These are phyloP conservation scores for Bubo bubo DNA, from an alignment of 2,113 vertebrate genomes.

Conservation along the genomic window DNA sequence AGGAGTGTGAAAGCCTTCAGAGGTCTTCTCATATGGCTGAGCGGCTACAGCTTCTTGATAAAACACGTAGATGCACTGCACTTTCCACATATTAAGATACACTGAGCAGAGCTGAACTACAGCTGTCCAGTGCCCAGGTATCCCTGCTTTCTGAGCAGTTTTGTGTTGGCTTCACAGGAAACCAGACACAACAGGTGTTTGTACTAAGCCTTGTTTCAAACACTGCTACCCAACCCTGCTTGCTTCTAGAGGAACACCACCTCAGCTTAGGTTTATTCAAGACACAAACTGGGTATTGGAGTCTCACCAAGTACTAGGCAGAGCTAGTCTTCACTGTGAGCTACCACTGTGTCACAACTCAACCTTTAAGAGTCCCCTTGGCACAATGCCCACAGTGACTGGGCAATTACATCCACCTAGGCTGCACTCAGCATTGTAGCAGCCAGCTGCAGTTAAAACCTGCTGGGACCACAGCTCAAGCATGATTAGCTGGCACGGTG, in stretches of 20 bases:
- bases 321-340: neutral
- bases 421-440: neutral
- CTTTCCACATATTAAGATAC: neutral
- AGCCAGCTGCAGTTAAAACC: constrained; percentile 51
- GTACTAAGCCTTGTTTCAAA: neutral
- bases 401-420: constrained; percentile 16
- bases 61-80: fast-evolving
- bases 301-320: fast-evolving
- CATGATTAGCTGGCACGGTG: neutral
- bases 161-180: neutral
- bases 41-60: neutral
- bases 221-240: neutral
- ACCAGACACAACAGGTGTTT: neutral
- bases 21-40: neutral
- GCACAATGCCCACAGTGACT: neutral
- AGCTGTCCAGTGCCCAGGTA: neutral
- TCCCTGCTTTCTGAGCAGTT: neutral
- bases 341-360: neutral
- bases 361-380: constrained; percentile 17
- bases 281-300: neutral
- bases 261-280: fast-evolving
- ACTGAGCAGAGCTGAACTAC: neutral
- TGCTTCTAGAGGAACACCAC: neutral
- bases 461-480: constrained; percentile 23
- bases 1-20: neutral